These are phyloP conservation scores for Leucopternis melanops DNA, from an alignment of 2,113 vertebrate genomes.

Conservation along the genomic window DNA sequence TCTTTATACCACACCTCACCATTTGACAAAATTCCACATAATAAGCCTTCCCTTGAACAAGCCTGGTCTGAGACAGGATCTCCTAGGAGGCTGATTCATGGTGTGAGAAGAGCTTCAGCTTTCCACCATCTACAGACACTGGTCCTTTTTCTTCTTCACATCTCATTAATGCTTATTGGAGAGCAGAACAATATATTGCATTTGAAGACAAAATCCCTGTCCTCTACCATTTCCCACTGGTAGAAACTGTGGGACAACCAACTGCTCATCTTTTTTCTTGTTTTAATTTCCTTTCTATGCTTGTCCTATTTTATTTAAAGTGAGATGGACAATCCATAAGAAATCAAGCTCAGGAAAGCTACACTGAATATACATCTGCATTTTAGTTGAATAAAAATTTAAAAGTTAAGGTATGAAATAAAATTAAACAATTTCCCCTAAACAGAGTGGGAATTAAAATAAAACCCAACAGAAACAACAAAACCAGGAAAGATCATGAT, in stretches of 20 bases:
- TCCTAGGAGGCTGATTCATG: constrained; percentile 2
- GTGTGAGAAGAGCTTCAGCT: not conserved
- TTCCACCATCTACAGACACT: not conserved
- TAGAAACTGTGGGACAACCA: not conserved
- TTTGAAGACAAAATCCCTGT: not conserved
- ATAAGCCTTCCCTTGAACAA: constrained; percentile 16
- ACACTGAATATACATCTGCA: constrained; percentile 19
- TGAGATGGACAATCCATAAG: not conserved
- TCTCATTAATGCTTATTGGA: not conserved
- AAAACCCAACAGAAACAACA: constrained; percentile 19
- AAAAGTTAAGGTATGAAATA: constrained; percentile 34
- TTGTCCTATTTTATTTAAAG: constrained; percentile 49
- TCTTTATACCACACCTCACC: constrained; percentile 33
- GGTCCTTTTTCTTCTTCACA: not conserved
- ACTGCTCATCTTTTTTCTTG: not conserved
- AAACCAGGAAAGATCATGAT: constrained; percentile 36
- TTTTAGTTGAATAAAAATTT: constrained; percentile 22
- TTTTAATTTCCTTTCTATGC: not conserved
- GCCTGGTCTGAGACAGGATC: not conserved
- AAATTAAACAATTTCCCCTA: constrained; percentile 38
- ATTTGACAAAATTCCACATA: constrained; percentile 37
- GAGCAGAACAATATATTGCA: not conserved
- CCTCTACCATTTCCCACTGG: not conserved
- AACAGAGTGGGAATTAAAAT: constrained; percentile 26
- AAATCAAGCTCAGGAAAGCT: constrained; percentile 4